A percentile compares a stretch with the other conserved stretches of the same genome.
phyloP scores from a whole-genome alignment of 64 coral and sea anemone genomes.

The Exaiptasia diaphana region DNA sequence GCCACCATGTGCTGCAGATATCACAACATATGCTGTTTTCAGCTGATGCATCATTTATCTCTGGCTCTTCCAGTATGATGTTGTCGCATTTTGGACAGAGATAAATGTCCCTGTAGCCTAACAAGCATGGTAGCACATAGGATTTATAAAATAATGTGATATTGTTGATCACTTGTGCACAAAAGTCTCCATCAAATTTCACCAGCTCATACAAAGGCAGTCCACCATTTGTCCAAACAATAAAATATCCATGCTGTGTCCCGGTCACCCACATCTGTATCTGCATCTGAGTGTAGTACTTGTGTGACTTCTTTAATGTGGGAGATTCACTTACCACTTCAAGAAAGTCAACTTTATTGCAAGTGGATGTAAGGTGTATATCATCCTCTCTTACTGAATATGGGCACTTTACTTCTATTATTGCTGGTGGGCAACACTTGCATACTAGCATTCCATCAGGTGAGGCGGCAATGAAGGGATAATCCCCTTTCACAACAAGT shows the following conservation, averaged over 20 bases:
- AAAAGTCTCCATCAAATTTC: constrained; percentile 20
- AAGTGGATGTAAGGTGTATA: neutral
- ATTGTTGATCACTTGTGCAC: too few species aligned
- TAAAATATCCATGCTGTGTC: neutral
- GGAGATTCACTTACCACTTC: constrained; percentile 34
- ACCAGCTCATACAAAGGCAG: constrained; percentile 3
- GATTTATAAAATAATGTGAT: too few species aligned
- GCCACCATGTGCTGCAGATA: constrained; percentile 19
- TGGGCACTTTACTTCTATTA: constrained; percentile 37
- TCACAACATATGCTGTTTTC: constrained; percentile 27
- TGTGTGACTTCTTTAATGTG: constrained; percentile 13
- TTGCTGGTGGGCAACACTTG: constrained; percentile 16
- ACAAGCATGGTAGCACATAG: too few species aligned
- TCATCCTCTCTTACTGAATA: constrained; percentile 26
- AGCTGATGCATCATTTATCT: neutral
- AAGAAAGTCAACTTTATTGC: neutral
- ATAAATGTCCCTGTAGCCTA: neutral
- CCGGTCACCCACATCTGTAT: constrained; percentile 28
- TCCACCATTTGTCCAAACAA: constrained; percentile 26
- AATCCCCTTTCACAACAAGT: constrained; percentile 8
- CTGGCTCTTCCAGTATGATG: neutral
- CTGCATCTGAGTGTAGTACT: constrained; percentile 48
- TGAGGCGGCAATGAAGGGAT: constrained; percentile 22
- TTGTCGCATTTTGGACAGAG: constrained; percentile 4
- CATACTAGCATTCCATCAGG: constrained; percentile 40